Conservation (phyloP, 2,113 vertebrate species). For the Brienomyrus brachyistius region DNA sequence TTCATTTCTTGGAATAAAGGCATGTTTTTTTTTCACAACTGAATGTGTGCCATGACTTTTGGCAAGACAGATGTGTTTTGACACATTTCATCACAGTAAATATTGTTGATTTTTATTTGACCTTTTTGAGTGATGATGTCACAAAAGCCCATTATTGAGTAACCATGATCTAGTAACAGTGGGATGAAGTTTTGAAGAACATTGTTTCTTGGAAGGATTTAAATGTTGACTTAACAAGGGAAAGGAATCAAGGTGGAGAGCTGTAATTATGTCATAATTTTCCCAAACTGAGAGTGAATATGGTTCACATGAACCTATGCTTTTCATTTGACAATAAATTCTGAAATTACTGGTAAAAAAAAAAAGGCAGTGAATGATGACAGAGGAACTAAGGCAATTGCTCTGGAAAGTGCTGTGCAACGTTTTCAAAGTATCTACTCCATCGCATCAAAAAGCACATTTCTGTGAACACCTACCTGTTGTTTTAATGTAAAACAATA, state of each 20-base stretch:
- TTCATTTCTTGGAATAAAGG: not conserved
- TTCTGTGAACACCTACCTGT: not conserved
- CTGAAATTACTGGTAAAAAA: not conserved
- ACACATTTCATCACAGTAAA: not conserved
- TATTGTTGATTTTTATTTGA: not conserved
- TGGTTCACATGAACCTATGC: not conserved
- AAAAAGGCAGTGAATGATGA: not conserved
- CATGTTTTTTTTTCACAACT: not conserved
- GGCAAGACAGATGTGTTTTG: not conserved
- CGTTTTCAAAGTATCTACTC: not conserved
- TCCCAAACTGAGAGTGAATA: not conserved
- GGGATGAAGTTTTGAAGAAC: not conserved
- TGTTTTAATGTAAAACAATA: not conserved
- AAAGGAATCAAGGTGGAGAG: slow-evolving; percentile 32
- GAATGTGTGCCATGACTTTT: not conserved
- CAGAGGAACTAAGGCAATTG: not conserved
- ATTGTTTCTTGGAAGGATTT: not conserved
- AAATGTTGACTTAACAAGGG: slow-evolving; percentile 19
- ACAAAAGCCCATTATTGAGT: not conserved
- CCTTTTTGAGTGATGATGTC: not conserved
- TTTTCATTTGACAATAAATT: not conserved
- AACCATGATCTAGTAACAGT: not conserved
- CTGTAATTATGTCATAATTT: slow-evolving; percentile 26
- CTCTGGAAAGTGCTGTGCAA: not conserved
- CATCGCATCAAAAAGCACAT: not conserved